phyloP scores from a whole-genome alignment of 2,797 vertebrate genomes.

The Lindbergichthys nudifrons region DNA sequence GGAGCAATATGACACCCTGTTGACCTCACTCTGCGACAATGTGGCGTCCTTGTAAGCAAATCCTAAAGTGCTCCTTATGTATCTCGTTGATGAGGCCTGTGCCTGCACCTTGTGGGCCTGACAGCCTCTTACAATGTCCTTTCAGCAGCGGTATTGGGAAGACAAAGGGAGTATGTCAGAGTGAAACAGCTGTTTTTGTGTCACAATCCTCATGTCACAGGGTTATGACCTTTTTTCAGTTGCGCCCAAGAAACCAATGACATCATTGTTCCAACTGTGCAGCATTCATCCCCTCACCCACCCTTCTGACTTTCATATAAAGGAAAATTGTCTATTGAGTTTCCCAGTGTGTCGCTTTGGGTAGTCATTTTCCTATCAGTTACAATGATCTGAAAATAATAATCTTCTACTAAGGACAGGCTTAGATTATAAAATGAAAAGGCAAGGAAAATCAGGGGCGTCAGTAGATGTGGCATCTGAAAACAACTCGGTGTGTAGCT shows the following conservation, averaged over 20 bases:
- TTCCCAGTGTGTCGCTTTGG: constrained; percentile 27
- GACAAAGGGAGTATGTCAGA: constrained; percentile 72
- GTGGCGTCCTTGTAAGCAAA: constrained; percentile 51
- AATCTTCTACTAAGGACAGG: constrained; percentile 16
- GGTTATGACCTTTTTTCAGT: constrained; percentile 70
- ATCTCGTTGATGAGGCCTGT: constrained; percentile 47
- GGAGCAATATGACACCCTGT: constrained; percentile 55
- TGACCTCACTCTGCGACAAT: constrained; percentile 60
- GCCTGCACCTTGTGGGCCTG: constrained; percentile 34
- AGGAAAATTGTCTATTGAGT: constrained; percentile 44
- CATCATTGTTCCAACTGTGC: constrained; percentile 71
- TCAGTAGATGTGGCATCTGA: constrained; percentile 28
- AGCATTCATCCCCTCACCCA: constrained; percentile 45
- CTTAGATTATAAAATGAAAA: constrained; percentile 30
- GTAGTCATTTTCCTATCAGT: constrained; percentile 43
- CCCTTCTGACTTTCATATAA: constrained; percentile 23
- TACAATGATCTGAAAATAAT: constrained; percentile 47
- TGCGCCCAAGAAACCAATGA: constrained; percentile 73
- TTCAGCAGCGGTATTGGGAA: constrained; percentile 41
- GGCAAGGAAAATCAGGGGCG: constrained; percentile 5
- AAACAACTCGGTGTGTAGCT: background rate
- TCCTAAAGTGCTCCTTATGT: constrained; percentile 47
- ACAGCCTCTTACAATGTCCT: constrained; percentile 60
- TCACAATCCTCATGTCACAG: constrained; percentile 65
- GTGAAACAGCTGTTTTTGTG: constrained; percentile 77